A percentile compares a stretch with the other conserved stretches of the same genome.
phyloP scores from a whole-genome alignment of 2,113 vertebrate genomes.

The Brienomyrus longianalis region DNA sequence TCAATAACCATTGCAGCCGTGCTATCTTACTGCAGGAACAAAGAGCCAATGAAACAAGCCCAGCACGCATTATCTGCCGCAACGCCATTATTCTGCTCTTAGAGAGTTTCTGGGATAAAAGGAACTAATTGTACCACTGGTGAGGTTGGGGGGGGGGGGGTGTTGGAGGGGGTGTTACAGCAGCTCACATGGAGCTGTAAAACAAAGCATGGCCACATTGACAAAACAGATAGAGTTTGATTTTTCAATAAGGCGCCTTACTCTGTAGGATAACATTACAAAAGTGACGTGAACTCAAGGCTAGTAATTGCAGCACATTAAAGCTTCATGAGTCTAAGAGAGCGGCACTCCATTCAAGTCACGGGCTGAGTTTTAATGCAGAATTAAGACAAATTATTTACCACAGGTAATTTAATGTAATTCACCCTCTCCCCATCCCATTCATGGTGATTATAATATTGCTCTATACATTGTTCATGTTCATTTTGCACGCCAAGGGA shows the following conservation, averaged over 20 bases:
- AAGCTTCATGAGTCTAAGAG: not conserved
- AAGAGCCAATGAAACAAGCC: conserved; percentile 25
- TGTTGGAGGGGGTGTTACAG: not conserved
- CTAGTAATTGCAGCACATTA: not conserved
- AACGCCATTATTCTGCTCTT: conserved; percentile 19
- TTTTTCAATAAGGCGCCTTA: not conserved
- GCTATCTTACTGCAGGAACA: conserved; percentile 37
- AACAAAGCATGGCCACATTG: not conserved
- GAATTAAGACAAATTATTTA: not conserved
- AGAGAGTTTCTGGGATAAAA: conserved; percentile 12
- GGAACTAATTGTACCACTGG: not conserved
- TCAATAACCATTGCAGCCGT: conserved; percentile 49
- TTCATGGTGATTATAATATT: not conserved
- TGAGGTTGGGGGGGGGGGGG: not conserved
- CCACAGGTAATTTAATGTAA: not conserved
- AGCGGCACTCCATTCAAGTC: not conserved
- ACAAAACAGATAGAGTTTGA: not conserved
- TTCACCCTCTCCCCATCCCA: not conserved
- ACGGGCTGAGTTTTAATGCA: not conserved
- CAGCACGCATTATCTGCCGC: conserved; percentile 14
- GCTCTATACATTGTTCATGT: not conserved
- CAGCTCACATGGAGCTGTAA: not conserved
- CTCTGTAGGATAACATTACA: not conserved
- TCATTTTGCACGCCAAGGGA: not conserved
- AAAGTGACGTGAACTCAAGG: not conserved